Base-by-base conservation (phyloP, 2,113 vertebrate species). In the Scortum barcoo region DNA sequence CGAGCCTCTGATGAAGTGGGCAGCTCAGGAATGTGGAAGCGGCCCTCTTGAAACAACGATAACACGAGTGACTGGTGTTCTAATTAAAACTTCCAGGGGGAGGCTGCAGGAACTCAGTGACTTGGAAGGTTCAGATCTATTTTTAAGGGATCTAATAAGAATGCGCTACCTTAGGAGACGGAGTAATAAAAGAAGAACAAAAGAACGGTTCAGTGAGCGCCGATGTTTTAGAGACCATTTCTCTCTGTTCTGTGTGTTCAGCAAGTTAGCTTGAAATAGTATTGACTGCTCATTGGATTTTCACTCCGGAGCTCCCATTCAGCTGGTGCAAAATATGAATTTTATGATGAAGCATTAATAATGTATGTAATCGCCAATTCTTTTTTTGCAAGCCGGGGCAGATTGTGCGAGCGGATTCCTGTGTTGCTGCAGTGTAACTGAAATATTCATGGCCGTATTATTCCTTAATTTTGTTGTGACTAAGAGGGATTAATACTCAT, bases 391-490 rank as follows among this genome's bases (percentile, higher is more conserved):
- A 82, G 85, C 77, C 79, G 0, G 79, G 68, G 82, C 82, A 81
- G 87, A 84, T 75, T 83, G 86, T 70, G 48, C 1, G 22, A 78
- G 78, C 84, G 78, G 89, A 90, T 87, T 72, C 80, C 78, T 36
- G 84, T 84, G 86, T 89, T 83, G 86, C 89, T 81, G 88, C 92
- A 88, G 73, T 69, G 78, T 72, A 82, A 83, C 92, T 95, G 90
- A 95, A 95, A 94, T 94, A 95, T 95, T 95, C 92, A 95, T 93
- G 92, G 82, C 33, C 63, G 65, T 85, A 92, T 95, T 95, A 95
- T 93, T 92, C 88, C 88, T 92, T 94, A 92, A 95, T 93, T 95
- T 93, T 93, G 92, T 95, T 94, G 90, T 91, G 93, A 95, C 93
- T 95, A 79, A 91, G 85, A 93, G 86, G 92, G 92, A 95, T 95